Base-by-base conservation (phyloP, 2,113 vertebrate species). In the Anoura caudifer region DNA sequence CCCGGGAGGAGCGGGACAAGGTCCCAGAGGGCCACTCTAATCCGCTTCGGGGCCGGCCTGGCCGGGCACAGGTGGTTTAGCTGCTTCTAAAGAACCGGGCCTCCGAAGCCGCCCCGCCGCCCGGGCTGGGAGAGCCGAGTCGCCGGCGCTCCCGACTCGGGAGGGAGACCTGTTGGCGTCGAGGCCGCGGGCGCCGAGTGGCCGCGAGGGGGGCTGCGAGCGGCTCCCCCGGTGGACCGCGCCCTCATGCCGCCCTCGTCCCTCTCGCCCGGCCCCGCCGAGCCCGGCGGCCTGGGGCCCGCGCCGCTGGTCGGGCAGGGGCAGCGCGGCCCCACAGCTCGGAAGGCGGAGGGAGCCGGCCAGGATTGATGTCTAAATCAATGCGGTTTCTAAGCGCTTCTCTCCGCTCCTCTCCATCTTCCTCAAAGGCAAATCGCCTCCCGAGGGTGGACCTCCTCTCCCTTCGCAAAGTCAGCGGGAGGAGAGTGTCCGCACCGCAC, bases 331-430 rank as follows among this genome's bases (percentile, higher is more conserved):
- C 79, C 63, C n/a, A 65, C 50, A 52, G 84, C 90, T 38, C 52
- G 9, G 50, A 56, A 93, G 96, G 90, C 84, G 95, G 95, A 92
- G 86, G 96, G 92, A 87, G 92, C 72, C 17, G 70, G 96, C 87
- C 84, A 79, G 87, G 96, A 97, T 98, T 98, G 96, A 97, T 97
- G 97, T 98, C 96, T 98, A 97, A 97, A 98, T 98, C 97, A 97
- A 98, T 97, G 96, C 94, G 2, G 96, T 97, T 97, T 98, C 97
- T 84, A 95, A 96, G 94, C 92, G 77, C 96, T 97, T 97, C 95
- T 96, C 82, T 81, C 65, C 0, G 76, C 80, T 72, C 79, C 91
- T 72, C 93, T 96, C 95, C 89, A 85, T 96, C 85, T 94, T 97
- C 81, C 95, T 95, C 95, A 76, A 82, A 97, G 92, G 84, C 96